These are phyloP conservation scores for Phenganax subtilis DNA, from an alignment of 92 coral and sea anemone species.

Conservation along the genomic window DNA sequence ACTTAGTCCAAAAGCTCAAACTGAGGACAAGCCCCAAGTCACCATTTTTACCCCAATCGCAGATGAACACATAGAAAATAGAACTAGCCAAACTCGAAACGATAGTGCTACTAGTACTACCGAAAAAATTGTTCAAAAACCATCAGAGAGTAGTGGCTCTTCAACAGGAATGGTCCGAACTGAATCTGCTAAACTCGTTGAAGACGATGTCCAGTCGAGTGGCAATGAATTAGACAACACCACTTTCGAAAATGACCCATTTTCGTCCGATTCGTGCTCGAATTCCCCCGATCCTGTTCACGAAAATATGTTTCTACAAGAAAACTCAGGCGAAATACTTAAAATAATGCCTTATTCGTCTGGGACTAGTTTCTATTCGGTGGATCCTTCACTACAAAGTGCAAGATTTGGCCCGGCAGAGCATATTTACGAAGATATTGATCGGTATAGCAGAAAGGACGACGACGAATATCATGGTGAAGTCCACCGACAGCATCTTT, in stretches of 20 bases:
- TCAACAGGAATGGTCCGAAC: neutral
- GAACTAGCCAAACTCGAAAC: neutral
- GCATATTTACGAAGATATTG: slow-evolving; percentile 38
- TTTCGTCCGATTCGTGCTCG: slow-evolving; percentile 34
- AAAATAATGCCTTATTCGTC: slow-evolving; percentile 21
- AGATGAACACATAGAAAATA: slow-evolving; percentile 14
- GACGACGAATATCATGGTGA: slow-evolving; percentile 2
- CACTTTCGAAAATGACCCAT: neutral
- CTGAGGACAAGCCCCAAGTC: neutral
- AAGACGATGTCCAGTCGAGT: slow-evolving; percentile 21
- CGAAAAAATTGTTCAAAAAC: neutral
- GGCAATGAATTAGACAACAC: slow-evolving; percentile 28
- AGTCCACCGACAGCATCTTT: neutral
- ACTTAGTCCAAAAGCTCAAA: neutral
- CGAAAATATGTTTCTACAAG: neutral
- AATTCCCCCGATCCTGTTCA: slow-evolving; percentile 22
- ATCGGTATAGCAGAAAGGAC: neutral
- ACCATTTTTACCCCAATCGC: slow-evolving; percentile 30
- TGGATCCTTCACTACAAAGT: slow-evolving; percentile 3
- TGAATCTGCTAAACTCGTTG: neutral
- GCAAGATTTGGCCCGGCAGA: slow-evolving; percentile 23
- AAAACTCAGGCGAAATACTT: slow-evolving; percentile 29
- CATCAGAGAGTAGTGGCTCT: neutral
- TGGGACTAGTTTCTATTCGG: slow-evolving; percentile 20
- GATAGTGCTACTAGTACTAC: slow-evolving; percentile 3